These are phyloP conservation scores for Thrips palmi DNA, from an alignment of 1,140 invertebrate species.

Conservation along the genomic window DNA sequence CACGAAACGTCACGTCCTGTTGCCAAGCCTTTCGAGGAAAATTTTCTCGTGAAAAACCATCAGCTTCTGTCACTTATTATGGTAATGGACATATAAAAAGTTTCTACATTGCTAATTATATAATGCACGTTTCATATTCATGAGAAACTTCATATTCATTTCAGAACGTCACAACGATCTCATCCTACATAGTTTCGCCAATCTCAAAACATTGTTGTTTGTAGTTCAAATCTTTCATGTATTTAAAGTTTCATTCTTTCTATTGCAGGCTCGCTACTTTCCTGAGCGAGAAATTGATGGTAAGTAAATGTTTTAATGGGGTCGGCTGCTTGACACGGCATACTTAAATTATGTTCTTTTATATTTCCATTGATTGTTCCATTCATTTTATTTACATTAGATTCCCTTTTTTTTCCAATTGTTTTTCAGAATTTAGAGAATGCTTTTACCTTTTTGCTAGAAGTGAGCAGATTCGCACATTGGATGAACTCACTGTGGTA, in stretches of 20 bases:
- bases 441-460: conserved; percentile 86
- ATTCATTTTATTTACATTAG: conserved; percentile 9
- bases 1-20: too few species aligned
- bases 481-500: conserved; percentile 81
- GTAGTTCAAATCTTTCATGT: too few species aligned
- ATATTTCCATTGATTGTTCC: conserved; percentile 10
- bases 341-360: conserved; percentile 4
- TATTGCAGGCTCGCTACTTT: conserved; percentile 55
- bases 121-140: too few species aligned
- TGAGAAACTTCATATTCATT: too few species aligned
- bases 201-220: too few species aligned
- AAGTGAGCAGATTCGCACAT: conserved; percentile 63
- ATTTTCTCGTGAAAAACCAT: too few species aligned
- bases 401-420: conserved; percentile 13
- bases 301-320: conserved; percentile 22
- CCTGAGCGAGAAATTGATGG: conserved; percentile 70
- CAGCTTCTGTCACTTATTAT: too few species aligned
- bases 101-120: too few species aligned
- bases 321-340: background rate
- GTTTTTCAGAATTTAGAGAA: conserved; percentile 71
- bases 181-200: too few species aligned
- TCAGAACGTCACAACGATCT: too few species aligned
- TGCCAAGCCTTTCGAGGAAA: too few species aligned
- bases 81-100: too few species aligned
- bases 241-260: conserved; percentile 12